Evolutionary conservation across 2,888 invertebrate genomes (phyloP), one percentile per base, ranked within the genome.

Genomic region (Perdita meconis): DNA sequence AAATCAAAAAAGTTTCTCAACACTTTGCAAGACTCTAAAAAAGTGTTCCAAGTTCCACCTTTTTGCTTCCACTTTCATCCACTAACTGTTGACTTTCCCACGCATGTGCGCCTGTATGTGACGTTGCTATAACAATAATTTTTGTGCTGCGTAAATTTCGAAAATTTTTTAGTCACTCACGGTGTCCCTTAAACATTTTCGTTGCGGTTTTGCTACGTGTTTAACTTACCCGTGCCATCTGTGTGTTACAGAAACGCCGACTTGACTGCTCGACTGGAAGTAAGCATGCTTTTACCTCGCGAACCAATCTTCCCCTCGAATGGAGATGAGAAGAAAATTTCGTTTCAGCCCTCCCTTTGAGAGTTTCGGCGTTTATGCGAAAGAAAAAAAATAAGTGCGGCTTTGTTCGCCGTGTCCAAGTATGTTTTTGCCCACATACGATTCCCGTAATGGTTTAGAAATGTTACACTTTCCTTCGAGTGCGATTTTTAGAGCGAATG

Each of bases 201-300:
- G 36, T 44, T 10, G 22, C 50, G 38, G 2, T 68, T 30, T 51
- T 67, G 13, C 51, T 44, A 34, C 55, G 8, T 4, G 24, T 60
- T 63, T 66, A 50, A 65, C 44, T 65, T 34, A 66, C 16, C 26
- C 47, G 30, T 68, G 65, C 12, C 53, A 34, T 73, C 26, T 73
- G 57, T 70, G 22, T 78, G 76, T 80, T 83, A 53, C 80, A 76
- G 83, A 82, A 78, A 70, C 78, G 65, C 34, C 78, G 53, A 57
- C 55, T 71, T 68, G 78, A 77, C 60, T 73, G 65, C 34, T 63
- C 73, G 30, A 64, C 71, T 61, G 76, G 67, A 84, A 79, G 84
- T 83, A 83, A 83, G 83, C 38, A 69, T 3, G 55, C 64, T 78
- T 78, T 78, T 63, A 61, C 26, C 26, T 68, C 38, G 13, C 51